Conservation (phyloP, 2,888 invertebrate species). For the Xylocampa areola region DNA sequence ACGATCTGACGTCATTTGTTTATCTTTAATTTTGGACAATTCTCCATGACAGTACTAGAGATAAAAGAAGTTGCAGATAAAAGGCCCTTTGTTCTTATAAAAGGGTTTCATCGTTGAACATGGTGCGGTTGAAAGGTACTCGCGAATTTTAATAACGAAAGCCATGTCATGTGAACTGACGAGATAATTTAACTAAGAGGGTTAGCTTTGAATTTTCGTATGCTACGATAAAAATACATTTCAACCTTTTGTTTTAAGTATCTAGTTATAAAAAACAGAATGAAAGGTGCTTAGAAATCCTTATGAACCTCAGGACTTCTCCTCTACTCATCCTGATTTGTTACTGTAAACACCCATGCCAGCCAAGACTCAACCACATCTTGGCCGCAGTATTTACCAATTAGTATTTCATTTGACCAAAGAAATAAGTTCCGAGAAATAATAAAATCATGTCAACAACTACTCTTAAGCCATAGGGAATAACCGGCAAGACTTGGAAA, state of each 20-base stretch:
- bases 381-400: slow-evolving; percentile 16
- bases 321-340: too few relatives aligned
- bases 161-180: slow-evolving; percentile 19
- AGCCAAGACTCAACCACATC: background rate
- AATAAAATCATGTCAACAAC: slow-evolving; percentile 58
- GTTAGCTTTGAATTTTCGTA: slow-evolving; percentile 1
- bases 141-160: slow-evolving; percentile 43
- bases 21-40: slow-evolving; percentile 53
- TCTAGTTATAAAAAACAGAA: too few relatives aligned
- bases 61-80: slow-evolving; percentile 52
- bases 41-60: slow-evolving; percentile 47
- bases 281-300: too few relatives aligned
- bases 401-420: slow-evolving; percentile 23
- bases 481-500: slow-evolving; percentile 40
- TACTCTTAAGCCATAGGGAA: slow-evolving; percentile 51
- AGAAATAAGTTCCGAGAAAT: slow-evolving; percentile 34
- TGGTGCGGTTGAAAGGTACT: slow-evolving; percentile 41
- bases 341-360: too few relatives aligned
- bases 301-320: too few relatives aligned
- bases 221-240: background rate
- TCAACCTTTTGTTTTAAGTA: background rate
- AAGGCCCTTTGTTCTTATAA: slow-evolving; percentile 52
- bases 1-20: slow-evolving; percentile 54
- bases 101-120: slow-evolving; percentile 57
- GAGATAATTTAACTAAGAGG: slow-evolving; percentile 25